Base-by-base conservation (phyloP, 2,888 invertebrate genomes). In the Xestia rhomboidea region DNA sequence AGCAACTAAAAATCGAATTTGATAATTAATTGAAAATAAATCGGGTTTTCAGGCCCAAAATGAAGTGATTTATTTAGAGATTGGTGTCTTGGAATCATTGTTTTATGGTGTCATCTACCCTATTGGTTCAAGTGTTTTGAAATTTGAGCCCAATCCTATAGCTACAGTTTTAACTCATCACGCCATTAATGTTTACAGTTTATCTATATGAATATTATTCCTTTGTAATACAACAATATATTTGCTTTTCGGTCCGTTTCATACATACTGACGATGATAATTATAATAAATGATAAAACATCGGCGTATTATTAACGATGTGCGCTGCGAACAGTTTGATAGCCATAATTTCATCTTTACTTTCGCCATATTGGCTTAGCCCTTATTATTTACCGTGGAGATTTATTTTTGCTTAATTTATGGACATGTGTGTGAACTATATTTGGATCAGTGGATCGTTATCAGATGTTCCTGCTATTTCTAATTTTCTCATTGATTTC, bases 281-380 rank as follows among this genome's bases (percentile, higher is more conserved):
- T 79, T 72, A 62, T 51, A 83, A 57, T 75, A 71, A 73, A 76
- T 38, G 76, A 83, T 83, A 83, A 83, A 72, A 62, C 57, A 68
- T 41, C 38, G 15, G 27, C 34, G 77, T 84, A 68, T 73, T 82
- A 79, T 68, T 63, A 74, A 84, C 68, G 74, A 81, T 66, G 73
- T 77, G 77, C 71, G 38, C 30, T 10, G 64, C 15, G 38, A 71
- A 64, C 63, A 30, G 11, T 81, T 66, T 72, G 83, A 84, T 84
- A 84, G 84, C 83, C 84, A 67, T 83, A 83, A 54, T 74, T 62
- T 11, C 46, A 38, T 41, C 38, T 41, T 64, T 30, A 38, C 24
- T 1, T 41, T 21, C 3, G 21, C 84, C 77, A 74, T 83, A 84
- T 71, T 72, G 57, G 73, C 18, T 67, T 49, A 38, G 66, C 38